phyloP scores from a whole-genome alignment of 2,113 vertebrate species.

The Nipponia nippon region DNA sequence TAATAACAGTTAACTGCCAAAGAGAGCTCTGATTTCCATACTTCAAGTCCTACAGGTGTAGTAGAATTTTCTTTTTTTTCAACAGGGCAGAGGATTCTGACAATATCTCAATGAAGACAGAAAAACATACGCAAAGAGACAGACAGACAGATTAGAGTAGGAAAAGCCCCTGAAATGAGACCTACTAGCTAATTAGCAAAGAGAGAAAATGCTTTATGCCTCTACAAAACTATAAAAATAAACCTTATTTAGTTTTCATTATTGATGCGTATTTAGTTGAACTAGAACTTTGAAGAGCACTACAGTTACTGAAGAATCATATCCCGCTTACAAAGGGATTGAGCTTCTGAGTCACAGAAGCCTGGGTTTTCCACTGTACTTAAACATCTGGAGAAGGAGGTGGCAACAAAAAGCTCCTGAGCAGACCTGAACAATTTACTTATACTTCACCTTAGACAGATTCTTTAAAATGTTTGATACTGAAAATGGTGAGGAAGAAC shows the following conservation, averaged over 20 bases:
- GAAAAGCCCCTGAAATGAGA: not conserved
- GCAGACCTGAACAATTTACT: not conserved
- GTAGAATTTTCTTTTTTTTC: not conserved
- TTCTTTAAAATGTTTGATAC: not conserved
- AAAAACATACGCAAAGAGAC: not conserved
- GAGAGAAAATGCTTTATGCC: not conserved
- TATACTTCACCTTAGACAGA: not conserved
- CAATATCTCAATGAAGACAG: not conserved
- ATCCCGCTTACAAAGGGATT: not conserved
- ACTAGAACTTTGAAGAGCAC: not conserved
- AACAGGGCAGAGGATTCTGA: not conserved
- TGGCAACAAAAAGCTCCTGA: not conserved
- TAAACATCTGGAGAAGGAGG: not conserved
- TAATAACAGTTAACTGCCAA: conserved; percentile 67
- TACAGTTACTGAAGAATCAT: not conserved
- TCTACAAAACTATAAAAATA: not conserved
- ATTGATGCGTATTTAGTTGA: not conserved
- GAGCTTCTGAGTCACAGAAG: not conserved
- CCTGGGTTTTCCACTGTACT: not conserved
- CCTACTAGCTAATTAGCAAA: not conserved
- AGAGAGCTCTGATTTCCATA: conserved; percentile 60
- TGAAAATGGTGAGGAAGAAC: not conserved
- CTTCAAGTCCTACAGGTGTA: not conserved
- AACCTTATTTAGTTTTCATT: not conserved
- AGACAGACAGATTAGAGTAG: not conserved